A percentile compares a stretch with the other conserved stretches of the same genome.
Conservation (phyloP, 2,797 vertebrate species). For the Acridotheres tristis region DNA sequence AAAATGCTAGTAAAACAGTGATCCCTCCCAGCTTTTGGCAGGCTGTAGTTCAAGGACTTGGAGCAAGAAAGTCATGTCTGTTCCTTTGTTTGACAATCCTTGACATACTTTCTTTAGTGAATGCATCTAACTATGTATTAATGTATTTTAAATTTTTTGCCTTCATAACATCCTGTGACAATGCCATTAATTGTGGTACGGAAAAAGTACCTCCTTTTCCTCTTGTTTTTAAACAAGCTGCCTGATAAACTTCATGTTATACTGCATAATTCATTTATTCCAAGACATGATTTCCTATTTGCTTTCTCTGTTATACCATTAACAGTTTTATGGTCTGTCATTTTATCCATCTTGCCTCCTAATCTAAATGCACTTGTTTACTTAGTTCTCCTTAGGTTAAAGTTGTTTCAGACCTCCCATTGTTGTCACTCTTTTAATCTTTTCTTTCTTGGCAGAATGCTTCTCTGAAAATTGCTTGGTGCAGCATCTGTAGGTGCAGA, state of each 20-base stretch:
- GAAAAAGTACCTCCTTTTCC: conserved; percentile 31
- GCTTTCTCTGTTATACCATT: background rate
- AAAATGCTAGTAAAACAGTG: background rate
- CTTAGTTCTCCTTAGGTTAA: background rate
- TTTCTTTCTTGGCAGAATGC: background rate
- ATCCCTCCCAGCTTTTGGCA: background rate
- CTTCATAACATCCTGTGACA: background rate
- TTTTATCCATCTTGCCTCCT: background rate
- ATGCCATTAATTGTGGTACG: background rate
- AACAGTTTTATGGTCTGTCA: background rate
- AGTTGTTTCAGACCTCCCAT: background rate
- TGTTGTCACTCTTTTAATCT: background rate
- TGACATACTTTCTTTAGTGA: background rate
- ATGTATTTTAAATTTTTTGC: background rate
- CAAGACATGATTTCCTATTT: background rate
- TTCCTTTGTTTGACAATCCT: conserved; percentile 2
- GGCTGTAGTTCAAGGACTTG: background rate
- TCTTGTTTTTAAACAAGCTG: conserved; percentile 6
- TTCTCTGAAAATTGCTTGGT: background rate
- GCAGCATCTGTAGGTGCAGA: background rate
- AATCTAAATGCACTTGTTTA: background rate
- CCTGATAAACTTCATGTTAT: background rate
- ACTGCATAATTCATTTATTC: background rate
- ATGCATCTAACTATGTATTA: background rate
- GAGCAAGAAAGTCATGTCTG: background rate